phyloP scores from a whole-genome alignment of 1,140 invertebrate species.

The Drosophila guanche region DNA sequence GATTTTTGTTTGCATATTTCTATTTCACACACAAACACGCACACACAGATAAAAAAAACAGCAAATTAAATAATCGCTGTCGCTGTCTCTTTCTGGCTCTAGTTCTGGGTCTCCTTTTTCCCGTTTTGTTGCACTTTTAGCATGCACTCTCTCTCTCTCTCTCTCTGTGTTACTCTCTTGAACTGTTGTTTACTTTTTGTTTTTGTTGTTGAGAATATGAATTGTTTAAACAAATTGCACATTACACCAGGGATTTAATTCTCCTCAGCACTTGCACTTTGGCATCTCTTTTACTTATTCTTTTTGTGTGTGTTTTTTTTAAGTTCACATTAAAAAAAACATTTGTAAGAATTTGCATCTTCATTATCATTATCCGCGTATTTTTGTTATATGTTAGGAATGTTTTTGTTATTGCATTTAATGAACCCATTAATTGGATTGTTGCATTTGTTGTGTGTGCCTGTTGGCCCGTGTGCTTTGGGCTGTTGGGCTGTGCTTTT shows the following conservation, averaged over 20 bases:
- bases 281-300: conserved; percentile 11
- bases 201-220: too few species aligned
- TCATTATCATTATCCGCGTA: too few species aligned
- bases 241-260: neutral
- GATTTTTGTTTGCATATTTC: conserved; percentile 4
- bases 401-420: too few species aligned
- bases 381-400: too few species aligned
- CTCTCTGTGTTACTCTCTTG: neutral
- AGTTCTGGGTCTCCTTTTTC: conserved; percentile 7
- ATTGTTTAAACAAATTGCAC: too few species aligned
- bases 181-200: neutral
- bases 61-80: neutral
- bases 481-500: conserved; percentile 51
- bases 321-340: too few species aligned
- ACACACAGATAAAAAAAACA: conserved; percentile 35
- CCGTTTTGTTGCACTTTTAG: conserved; percentile 20
- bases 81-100: conserved; percentile 1
- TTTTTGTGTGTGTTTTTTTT: too few species aligned
- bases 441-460: too few species aligned
- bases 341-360: too few species aligned
- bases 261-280: conserved; percentile 15
- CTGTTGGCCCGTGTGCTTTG: neutral
- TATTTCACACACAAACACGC: conserved; percentile 26
- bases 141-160: conserved; percentile 2
- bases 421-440: too few species aligned